These are phyloP conservation scores for Thryonomys swinderianus DNA, from an alignment of 2,113 vertebrate species.

Conservation along the genomic window DNA sequence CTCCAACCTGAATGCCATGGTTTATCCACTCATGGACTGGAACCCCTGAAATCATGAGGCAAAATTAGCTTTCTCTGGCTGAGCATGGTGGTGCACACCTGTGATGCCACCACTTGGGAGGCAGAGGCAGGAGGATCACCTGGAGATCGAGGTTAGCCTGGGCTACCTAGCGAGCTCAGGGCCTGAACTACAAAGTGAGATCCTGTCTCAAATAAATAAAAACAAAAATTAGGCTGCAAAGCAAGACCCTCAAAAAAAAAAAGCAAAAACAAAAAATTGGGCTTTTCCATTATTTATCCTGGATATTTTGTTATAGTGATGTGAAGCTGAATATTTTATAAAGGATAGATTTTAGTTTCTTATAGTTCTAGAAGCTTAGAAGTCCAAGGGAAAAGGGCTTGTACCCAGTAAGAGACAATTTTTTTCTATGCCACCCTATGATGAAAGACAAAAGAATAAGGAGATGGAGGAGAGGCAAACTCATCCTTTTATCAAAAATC, in stretches of 20 bases:
- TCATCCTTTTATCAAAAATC: background rate
- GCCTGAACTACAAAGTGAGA: too few species aligned
- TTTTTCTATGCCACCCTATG: background rate
- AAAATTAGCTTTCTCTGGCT: background rate
- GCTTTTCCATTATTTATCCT: background rate
- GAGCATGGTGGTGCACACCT: too few species aligned
- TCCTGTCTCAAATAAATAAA: too few species aligned
- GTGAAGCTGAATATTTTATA: background rate
- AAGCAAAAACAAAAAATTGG: background rate
- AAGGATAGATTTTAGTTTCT: background rate
- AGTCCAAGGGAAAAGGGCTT: background rate
- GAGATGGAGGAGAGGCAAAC: too few species aligned
- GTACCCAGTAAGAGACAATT: too few species aligned
- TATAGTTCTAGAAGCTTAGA: background rate
- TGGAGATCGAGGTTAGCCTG: too few species aligned
- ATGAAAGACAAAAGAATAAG: background rate
- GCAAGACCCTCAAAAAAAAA: too few species aligned
- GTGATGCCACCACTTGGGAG: too few species aligned
- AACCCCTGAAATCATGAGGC: background rate
- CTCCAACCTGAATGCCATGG: background rate
- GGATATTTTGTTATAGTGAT: background rate
- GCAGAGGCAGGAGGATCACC: too few species aligned
- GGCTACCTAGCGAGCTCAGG: too few species aligned
- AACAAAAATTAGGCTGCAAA: too few species aligned
- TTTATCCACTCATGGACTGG: background rate